Base-by-base conservation (phyloP, 2,113 vertebrate species). In the Podarcis cretensis region DNA sequence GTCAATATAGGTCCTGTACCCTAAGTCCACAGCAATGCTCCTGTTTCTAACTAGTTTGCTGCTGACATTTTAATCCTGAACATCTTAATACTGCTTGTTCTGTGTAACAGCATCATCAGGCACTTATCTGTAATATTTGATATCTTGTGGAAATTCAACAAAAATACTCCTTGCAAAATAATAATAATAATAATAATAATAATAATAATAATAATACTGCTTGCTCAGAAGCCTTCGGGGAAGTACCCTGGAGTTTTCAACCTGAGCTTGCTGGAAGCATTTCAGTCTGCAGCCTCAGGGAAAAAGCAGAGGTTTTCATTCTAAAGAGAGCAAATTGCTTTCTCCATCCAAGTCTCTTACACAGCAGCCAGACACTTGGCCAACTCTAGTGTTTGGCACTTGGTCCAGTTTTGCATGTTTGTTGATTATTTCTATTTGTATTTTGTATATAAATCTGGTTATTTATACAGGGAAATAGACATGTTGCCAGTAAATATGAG, bases 391-490 rank as follows among this genome's bases (percentile, higher is more conserved):
- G 91, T 92, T 90, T 90, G 86, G 85, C 88, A 83, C 76, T 90
- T 85, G 18, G 69, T 66, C 88, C 79, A 86, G 84, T 78, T 92
- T 84, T 87, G 82, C 87, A 75, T 6, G 0, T 86, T 91, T 89
- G 57, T 88, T 95, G 91, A 86, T 88, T 30, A 83, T 95, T 91
- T 83, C 90, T n/a, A 66, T 48, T 89, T 91, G 83, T 94, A 71
- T 87, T 90, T 92, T 95, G 90, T 91, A 84, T 95, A 86, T 87
- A 89, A 92, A 93, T 91, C 91, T 91, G 90, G 57, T 83, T 90
- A 89, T 92, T 95, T 92, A 84, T 83, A 88, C 35, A 63, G 32
- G 75, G 40, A 8, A 76, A 85, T 89, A 92, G 92, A 89, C 3
- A 66, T 91, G 89, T 89, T 93, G 37, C 59, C 48, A 77, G 80